phyloP scores from a whole-genome alignment of 2,113 vertebrate species.

The Montifringilla adamsi region DNA sequence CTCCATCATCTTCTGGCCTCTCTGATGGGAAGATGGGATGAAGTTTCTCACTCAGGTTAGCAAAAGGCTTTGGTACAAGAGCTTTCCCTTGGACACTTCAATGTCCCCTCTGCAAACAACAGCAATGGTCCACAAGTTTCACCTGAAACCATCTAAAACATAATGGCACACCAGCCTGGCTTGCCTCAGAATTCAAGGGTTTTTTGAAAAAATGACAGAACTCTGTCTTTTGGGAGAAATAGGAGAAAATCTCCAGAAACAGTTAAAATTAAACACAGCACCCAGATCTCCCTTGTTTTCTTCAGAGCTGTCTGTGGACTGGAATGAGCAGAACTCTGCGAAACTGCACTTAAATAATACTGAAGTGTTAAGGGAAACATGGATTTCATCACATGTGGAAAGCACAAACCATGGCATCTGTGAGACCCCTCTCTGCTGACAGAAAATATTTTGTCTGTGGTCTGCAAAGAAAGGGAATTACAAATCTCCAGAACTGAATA shows the following conservation, averaged over 20 bases:
- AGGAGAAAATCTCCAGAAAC: background rate
- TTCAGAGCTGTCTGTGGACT: background rate
- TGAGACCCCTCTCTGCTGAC: background rate
- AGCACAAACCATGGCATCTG: background rate
- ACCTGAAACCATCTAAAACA: background rate
- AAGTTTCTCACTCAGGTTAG: background rate
- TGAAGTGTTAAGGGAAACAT: background rate
- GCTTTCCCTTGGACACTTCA: background rate
- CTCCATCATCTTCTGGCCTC: background rate
- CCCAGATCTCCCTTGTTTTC: background rate
- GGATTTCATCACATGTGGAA: background rate
- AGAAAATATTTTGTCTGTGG: background rate
- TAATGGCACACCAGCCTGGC: background rate
- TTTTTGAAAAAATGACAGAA: background rate
- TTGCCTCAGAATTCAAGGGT: rapidly evolving
- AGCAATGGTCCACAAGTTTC: background rate
- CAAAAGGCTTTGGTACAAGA: background rate
- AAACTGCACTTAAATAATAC: background rate
- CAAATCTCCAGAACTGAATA: background rate
- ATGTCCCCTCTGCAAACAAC: background rate
- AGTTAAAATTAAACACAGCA: background rate
- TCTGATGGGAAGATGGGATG: background rate
- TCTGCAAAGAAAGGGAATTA: background rate
- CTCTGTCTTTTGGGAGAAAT: background rate
- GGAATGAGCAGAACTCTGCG: background rate